Evolutionary conservation across 2,888 invertebrate species (phyloP), one percentile per base, ranked within the genome.

Genomic region (Gryllus longicercus): DNA sequence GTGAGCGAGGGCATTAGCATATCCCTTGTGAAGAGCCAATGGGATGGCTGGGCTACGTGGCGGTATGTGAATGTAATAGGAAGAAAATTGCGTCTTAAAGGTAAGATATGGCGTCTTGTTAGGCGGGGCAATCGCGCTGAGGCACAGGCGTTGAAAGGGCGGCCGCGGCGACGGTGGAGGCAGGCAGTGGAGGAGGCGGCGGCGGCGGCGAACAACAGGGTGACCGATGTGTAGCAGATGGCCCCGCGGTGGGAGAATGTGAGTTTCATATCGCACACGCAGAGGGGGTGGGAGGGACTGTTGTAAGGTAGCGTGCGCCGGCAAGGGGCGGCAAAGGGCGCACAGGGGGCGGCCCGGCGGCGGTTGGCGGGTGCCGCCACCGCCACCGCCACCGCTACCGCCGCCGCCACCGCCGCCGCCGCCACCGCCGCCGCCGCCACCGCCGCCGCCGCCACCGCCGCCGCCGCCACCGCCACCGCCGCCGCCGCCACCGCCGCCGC

Each of bases 1-100:
- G 63, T 14, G n/a, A 63, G 63, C 63, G 63, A 14, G 63, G 63
- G 63, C 63, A 63, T 63, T 63, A 63, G 63, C 63, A 63, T 63
- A 63, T 63, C 63, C 63, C 63, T 63, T 63, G 63, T 63, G 63
- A 63, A 18, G 63, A 63, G 63, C 63, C 63, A 63, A 63, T 63
- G 63, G n/a, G 63, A 63, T 63, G 63, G 63, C 63, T 14, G 63
- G 63, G 14, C 63, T 12, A 14, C 63, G 63, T 18, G 63, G 63
- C n/a, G 63, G 63, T 63, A 63, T 63, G n/a, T 63, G 63, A 63
- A 63, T 63, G 63, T 63, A 63, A 63, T 63, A 63, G 63, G 63
- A 63, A 63, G 63, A 63, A 63, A 63, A 63, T 63, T 63, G 63
- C n/a, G 11, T 63, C 63, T 63, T 63, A 63, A 63, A 63, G 16